Conservation (phyloP, 2,888 invertebrate genomes). For the Danaus chrysippus region DNA sequence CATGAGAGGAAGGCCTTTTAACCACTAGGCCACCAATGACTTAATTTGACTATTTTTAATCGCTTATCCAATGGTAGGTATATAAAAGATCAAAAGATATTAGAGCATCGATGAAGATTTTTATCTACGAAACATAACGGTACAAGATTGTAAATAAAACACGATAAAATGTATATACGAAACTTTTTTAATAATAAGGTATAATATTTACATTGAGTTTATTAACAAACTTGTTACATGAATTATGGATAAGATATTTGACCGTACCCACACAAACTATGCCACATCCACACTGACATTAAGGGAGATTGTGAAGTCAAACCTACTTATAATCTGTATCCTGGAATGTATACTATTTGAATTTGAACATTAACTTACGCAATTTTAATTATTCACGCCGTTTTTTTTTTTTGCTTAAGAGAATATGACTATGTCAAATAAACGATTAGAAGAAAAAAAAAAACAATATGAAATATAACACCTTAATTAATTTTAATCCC, state of each 20-base stretch:
- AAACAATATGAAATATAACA: not conserved
- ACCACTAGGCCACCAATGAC: no score
- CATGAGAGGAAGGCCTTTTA: no score
- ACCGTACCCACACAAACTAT: conserved; percentile 45
- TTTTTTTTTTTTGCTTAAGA: not conserved
- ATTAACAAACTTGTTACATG: conserved; percentile 77
- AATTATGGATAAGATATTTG: conserved; percentile 60
- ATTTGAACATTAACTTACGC: conserved; percentile 9
- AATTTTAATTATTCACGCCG: not conserved
- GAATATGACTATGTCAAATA: not conserved
- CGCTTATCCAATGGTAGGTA: no score
- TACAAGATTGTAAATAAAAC: conserved; percentile 28
- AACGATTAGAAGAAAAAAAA: not conserved
- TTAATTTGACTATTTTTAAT: no score
- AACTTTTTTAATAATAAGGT: conserved; percentile 77
- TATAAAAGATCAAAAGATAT: no score
- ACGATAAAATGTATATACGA: conserved; percentile 64
- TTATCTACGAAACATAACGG: not conserved
- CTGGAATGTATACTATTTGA: conserved; percentile 46
- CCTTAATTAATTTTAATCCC: not conserved
- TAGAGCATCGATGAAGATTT: no score
- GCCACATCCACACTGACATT: conserved; percentile 49
- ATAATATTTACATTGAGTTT: conserved; percentile 74
- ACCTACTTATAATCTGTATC: conserved; percentile 38
- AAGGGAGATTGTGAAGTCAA: conserved; percentile 6